Evolutionary conservation across 2,113 vertebrate genomes (phyloP).

Genomic region (Oriolus oriolus): DNA sequence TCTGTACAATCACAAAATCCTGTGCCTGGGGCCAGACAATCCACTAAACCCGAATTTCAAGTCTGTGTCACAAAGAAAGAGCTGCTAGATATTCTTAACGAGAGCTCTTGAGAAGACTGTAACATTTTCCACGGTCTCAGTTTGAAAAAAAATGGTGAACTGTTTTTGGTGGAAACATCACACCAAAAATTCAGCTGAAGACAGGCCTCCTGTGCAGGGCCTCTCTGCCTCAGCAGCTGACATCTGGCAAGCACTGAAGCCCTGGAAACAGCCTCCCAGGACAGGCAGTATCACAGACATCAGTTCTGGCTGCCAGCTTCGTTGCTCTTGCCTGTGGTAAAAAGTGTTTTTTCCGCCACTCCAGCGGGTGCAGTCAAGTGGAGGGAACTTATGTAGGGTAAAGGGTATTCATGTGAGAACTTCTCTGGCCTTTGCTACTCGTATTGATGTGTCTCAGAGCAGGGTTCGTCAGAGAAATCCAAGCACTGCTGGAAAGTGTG

Average conservation of each 20-base stretch:
- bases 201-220: fast-evolving
- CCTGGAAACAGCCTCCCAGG: background rate
- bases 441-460: fast-evolving
- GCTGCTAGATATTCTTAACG: background rate
- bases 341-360: background rate
- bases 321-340: background rate
- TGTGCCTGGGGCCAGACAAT: background rate
- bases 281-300: background rate
- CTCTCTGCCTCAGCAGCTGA: background rate
- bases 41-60: background rate
- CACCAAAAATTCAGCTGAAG: background rate
- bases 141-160: background rate
- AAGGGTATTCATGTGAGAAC: background rate
- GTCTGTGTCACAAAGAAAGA: background rate
- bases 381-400: background rate
- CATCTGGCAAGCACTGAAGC: background rate
- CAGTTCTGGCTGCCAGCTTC: background rate
- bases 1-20: background rate
- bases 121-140: background rate
- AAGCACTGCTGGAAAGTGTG: background rate
- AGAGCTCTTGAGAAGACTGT: background rate
- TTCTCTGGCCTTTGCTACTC: background rate
- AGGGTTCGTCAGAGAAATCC: background rate
- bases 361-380: background rate
- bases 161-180: background rate